Evolutionary conservation across 2,888 invertebrate species (phyloP).

Genomic region (Aleiodes leptofemur): DNA sequence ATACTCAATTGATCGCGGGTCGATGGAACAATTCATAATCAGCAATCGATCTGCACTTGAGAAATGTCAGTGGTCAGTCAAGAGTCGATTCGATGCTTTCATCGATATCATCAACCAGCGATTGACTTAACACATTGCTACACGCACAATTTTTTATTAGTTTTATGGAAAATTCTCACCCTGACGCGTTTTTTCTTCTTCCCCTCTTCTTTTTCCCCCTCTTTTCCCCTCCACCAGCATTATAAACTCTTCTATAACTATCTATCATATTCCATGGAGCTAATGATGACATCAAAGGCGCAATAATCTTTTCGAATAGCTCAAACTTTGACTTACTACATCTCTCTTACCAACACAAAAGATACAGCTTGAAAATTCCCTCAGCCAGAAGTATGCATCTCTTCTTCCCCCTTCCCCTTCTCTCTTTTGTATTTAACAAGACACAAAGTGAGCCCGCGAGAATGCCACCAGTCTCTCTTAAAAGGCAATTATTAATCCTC

Average conservation of each 20-base stretch:
- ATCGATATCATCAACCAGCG: too few relatives aligned
- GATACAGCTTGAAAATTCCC: constrained; percentile 49
- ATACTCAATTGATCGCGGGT: too few relatives aligned
- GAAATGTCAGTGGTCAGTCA: too few relatives aligned
- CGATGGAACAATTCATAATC: too few relatives aligned
- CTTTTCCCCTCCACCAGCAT: background rate
- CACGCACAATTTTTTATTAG: background rate
- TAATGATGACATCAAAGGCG: constrained; percentile 38
- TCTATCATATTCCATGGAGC: constrained; percentile 14
- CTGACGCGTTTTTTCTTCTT: background rate
- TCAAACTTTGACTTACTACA: constrained; percentile 25
- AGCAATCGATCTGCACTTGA: too few relatives aligned
- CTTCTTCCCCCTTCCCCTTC: too few relatives aligned
- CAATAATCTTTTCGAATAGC: constrained; percentile 32
- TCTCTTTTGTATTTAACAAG: constrained; percentile 40
- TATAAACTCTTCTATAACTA: constrained; percentile 24
- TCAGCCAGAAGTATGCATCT: constrained; percentile 45
- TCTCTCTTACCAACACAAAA: constrained; percentile 16
- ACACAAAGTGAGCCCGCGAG: constrained; percentile 54
- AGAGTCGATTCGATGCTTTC: too few relatives aligned
- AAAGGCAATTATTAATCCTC: constrained; percentile 73
- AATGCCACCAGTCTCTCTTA: constrained; percentile 49
- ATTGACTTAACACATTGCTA: too few relatives aligned
- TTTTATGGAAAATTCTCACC: background rate
- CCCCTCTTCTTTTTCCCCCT: background rate